A percentile compares a stretch with the other conserved stretches of the same genome.
Conservation (phyloP, 1,140 invertebrate genomes). For the Stegodyphus mimosarum region DNA sequence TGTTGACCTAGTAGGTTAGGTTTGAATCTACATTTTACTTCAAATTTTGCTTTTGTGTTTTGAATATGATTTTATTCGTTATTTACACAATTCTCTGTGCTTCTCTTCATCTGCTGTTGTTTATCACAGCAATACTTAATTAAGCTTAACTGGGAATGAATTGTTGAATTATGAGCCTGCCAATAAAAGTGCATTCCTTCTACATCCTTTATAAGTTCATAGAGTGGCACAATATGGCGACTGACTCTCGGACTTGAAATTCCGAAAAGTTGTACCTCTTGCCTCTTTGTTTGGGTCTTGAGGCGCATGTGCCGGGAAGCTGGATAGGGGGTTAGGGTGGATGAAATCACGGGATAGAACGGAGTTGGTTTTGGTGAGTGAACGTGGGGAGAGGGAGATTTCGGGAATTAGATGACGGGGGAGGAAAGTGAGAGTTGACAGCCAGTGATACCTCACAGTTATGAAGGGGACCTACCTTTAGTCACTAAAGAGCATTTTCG, state of each 20-base stretch:
- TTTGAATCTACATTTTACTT: no score
- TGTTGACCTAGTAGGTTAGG: no score
- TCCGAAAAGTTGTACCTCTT: no score
- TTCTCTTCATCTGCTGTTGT: no score
- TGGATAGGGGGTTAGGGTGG: neutral
- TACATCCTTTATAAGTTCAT: neutral
- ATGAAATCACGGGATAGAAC: constrained; percentile 37
- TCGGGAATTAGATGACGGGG: constrained; percentile 44
- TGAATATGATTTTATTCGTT: no score
- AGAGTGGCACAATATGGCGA: constrained; percentile 23
- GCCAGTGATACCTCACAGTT: neutral
- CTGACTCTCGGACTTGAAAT: neutral
- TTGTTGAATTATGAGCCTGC: neutral
- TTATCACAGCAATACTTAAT: no score
- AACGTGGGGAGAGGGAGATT: constrained; percentile 26
- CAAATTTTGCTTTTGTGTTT: no score
- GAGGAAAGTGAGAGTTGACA: constrained; percentile 51
- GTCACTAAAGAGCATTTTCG: no score
- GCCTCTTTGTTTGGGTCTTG: neutral
- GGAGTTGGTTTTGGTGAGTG: constrained; percentile 36
- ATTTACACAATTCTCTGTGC: no score
- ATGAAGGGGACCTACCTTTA: no score
- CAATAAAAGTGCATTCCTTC: neutral
- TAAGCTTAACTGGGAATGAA: neutral
- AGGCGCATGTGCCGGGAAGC: constrained; percentile 11